Evolutionary conservation across 2,113 vertebrate genomes (phyloP).

Genomic region (Orthonyx spaldingii): DNA sequence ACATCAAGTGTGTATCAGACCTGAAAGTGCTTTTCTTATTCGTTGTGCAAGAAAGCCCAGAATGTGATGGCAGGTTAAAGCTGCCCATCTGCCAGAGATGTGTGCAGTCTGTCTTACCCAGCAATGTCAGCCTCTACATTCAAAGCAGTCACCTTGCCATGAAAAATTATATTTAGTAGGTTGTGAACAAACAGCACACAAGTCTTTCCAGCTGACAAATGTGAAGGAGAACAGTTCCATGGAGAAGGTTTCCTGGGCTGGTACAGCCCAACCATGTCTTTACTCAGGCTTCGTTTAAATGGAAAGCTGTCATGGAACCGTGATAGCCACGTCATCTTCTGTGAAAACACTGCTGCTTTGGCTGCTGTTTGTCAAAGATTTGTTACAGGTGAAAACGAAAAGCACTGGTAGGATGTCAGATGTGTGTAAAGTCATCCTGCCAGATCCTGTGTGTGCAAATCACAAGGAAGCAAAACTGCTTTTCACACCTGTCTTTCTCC

Average conservation of each 20-base stretch:
- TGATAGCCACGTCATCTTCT: background rate
- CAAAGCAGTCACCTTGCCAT: background rate
- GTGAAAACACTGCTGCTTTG: background rate
- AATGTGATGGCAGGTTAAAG: background rate
- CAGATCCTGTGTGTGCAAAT: background rate
- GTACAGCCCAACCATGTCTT: background rate
- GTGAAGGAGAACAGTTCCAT: background rate
- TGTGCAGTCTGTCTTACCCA: background rate
- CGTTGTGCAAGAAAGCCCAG: background rate
- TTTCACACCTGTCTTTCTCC: background rate
- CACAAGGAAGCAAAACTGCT: background rate
- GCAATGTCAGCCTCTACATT: background rate
- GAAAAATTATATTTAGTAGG: background rate
- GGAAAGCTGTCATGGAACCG: background rate
- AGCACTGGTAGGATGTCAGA: background rate
- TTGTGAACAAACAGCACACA: background rate
- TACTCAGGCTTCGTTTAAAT: background rate
- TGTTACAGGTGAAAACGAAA: slow-evolving; percentile 1
- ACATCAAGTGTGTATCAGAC: background rate
- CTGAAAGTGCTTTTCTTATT: background rate
- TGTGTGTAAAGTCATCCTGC: background rate
- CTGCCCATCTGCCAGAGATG: background rate
- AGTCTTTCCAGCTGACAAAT: background rate
- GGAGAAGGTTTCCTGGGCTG: background rate
- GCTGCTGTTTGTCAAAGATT: background rate